Conservation (phyloP, 2,113 vertebrate genomes). For the Plecturocebus donacophilus region DNA sequence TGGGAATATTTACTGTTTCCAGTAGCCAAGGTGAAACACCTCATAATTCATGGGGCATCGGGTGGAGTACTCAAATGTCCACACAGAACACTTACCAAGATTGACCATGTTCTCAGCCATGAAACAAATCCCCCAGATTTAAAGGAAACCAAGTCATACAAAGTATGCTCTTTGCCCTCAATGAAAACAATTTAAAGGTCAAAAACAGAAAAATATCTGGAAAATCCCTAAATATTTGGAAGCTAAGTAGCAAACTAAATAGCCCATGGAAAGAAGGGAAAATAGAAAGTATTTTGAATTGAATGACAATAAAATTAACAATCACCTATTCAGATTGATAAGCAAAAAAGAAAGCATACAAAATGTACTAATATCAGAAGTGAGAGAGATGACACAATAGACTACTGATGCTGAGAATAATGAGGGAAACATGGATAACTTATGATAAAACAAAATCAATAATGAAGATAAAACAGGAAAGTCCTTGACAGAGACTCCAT, state of each 20-base stretch:
- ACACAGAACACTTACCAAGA: not conserved
- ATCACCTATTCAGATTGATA: not conserved
- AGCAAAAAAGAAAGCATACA: not conserved
- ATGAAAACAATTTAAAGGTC: constrained; percentile 50
- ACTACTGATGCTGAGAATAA: not conserved
- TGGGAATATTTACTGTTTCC: not conserved
- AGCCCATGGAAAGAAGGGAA: not conserved
- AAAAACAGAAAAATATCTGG: constrained; percentile 43
- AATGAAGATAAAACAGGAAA: not conserved
- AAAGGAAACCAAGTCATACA: constrained; percentile 47
- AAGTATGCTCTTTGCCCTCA: constrained; percentile 6
- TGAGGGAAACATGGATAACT: not conserved
- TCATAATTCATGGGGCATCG: constrained; percentile 21
- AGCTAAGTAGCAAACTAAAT: not conserved
- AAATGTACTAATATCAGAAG: not conserved
- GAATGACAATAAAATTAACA: not conserved
- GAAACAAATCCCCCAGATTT: not conserved
- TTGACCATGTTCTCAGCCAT: not conserved
- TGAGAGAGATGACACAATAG: not conserved
- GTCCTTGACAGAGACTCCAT: not conserved
- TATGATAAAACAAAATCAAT: not conserved
- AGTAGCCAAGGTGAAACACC: constrained; percentile 4
- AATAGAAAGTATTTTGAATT: not conserved
- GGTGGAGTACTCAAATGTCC: not conserved
- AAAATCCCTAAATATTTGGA: constrained; percentile 53